These are phyloP conservation scores for Aphelenchoides fujianensis DNA, from an alignment of 1,140 invertebrate genomes.

Conservation along the genomic window DNA sequence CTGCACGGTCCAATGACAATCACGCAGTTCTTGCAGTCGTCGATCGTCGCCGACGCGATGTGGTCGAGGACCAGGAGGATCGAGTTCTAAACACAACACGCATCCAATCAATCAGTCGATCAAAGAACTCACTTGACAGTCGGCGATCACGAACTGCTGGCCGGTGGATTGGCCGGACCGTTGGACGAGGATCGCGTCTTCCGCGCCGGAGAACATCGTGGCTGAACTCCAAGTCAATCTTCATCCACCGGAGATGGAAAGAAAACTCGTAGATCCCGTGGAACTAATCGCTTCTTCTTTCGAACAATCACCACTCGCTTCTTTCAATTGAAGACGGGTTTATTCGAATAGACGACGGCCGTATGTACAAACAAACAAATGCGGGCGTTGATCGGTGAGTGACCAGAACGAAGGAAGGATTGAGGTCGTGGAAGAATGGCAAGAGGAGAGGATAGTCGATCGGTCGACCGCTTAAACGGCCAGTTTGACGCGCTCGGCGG, in stretches of 20 bases:
- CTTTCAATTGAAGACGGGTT: not conserved
- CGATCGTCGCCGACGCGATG: conserved; percentile 40
- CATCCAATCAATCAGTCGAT: not conserved
- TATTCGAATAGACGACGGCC: not conserved
- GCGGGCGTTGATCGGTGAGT: not conserved
- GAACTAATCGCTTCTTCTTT: too few species aligned
- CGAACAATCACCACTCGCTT: not conserved
- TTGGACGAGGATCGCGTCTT: conserved; percentile 30
- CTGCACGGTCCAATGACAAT: conserved; percentile 49
- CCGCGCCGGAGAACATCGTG: conserved; percentile 13
- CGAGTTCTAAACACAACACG: conserved; percentile 28
- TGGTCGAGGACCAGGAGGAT: conserved; percentile 41
- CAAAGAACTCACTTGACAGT: conserved; percentile 30
- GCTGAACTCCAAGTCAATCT: not conserved
- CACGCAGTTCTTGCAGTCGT: conserved; percentile 47
- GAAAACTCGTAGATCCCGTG: not conserved
- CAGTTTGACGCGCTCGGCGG: not conserved
- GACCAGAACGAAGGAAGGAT: too few species aligned
- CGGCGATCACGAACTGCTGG: conserved; percentile 44
- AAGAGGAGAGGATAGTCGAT: too few species aligned
- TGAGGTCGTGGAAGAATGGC: too few species aligned
- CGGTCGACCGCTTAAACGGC: too few species aligned
- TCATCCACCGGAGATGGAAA: too few species aligned
- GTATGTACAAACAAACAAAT: not conserved
- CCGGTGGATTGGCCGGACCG: conserved; percentile 36